Evolutionary conservation across 2,888 invertebrate species (phyloP), one percentile per base, ranked within the genome.

Genomic region (Aphodius granarius): DNA sequence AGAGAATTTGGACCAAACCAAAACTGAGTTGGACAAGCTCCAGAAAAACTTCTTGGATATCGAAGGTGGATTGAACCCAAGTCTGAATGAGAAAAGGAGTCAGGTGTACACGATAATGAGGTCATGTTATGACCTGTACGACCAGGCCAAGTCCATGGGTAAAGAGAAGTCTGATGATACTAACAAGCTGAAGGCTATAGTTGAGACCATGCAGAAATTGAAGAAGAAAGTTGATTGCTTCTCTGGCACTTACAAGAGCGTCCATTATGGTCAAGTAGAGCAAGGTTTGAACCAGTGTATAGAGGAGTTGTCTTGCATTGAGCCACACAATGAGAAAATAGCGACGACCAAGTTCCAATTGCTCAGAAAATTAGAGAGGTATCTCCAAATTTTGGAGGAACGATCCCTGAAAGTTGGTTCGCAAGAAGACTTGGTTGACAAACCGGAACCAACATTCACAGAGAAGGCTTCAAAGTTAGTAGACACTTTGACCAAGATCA

Each of bases 161-260:
- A 75, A 71, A 22, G 72, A 72, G 16, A 16, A 22, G 16, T 71
- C 22, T 17, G 77, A 75, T 66, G 75, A 74, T 63, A 62, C 76
- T 6, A 66, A 65, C 3, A 71, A 72, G 15, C 15, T 78, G 16
- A 80, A 80, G 62, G 63, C 65, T 9, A 75, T 80, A 43, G 71
- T 79, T 0, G 81, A 81, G 62, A 76, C 79, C 43, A 77, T 80
- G 2, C 79, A 80, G 22, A 79, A 79, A 74, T n/a, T 80, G 15
- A 79, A 79, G 68, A 75, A 75, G 18, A 79, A 79, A 74, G 78
- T 80, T 6, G 80, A 81, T 18, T 77, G 79, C 63, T 81, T 81
- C 71, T 78, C 73, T 16, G 81, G 81, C 2, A 75, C 76, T 19
- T 75, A 77, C 62, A 77, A 79, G n/a, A 78, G 77, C 16, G 65